A percentile compares a stretch with the other conserved stretches of the same genome.
Conservation (phyloP, 2,888 invertebrate species). For the Synergus itoensis region DNA sequence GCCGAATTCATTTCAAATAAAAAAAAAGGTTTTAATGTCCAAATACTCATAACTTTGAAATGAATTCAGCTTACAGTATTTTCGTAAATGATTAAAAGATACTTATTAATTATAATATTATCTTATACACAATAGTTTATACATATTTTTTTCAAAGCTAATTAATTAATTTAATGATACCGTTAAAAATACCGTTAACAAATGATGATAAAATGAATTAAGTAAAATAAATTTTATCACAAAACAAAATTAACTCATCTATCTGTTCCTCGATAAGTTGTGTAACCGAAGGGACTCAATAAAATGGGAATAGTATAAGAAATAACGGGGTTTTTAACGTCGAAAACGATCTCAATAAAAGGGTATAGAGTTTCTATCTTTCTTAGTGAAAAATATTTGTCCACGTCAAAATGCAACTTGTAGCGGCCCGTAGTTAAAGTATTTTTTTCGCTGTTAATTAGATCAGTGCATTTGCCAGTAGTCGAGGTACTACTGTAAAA, state of each 20-base stretch:
- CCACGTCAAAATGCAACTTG: constrained; percentile 87
- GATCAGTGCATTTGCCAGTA: constrained; percentile 84
- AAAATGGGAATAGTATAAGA: constrained; percentile 89
- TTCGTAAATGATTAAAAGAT: too few relatives aligned
- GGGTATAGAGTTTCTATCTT: constrained; percentile 86
- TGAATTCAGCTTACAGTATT: too few relatives aligned
- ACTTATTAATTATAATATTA: too few relatives aligned
- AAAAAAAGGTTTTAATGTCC: too few relatives aligned
- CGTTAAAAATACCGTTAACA: too few relatives aligned
- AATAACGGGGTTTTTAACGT: constrained; percentile 81
- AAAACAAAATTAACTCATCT: constrained; percentile 55
- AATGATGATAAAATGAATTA: background rate
- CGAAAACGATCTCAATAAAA: constrained; percentile 88
- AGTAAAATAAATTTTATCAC: too few relatives aligned
- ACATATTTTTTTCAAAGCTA: too few relatives aligned
- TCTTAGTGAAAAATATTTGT: constrained; percentile 83
- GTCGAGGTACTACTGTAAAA: constrained; percentile 80
- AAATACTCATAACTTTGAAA: too few relatives aligned
- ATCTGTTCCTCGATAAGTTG: constrained; percentile 87
- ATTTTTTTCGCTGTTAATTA: constrained; percentile 79
- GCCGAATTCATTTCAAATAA: too few relatives aligned
- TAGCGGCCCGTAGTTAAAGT: constrained; percentile 85
- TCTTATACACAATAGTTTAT: too few relatives aligned
- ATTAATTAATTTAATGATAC: too few relatives aligned
- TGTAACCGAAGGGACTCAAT: constrained; percentile 87